Evolutionary conservation across 1,140 invertebrate genomes (phyloP), one percentile per base, ranked within the genome.

Genomic region (Eriocheir sinensis): DNA sequence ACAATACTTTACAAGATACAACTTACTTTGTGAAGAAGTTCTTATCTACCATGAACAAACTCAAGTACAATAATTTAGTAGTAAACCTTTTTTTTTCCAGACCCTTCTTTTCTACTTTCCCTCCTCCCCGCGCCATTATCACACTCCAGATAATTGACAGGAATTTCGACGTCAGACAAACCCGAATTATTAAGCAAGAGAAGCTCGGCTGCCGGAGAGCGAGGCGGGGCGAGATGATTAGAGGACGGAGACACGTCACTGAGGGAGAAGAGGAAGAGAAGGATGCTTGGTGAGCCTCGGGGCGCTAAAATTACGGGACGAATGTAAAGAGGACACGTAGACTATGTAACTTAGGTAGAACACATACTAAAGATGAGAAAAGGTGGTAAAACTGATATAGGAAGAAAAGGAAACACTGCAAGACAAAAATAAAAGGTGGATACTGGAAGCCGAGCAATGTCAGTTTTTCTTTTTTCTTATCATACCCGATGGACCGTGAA

Each of bases 101-200:
- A 12, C 38, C n/a, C 34, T 15, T 41, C 30, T 40, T 40, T 34
- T 30, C 44, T 40, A n/a, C 80, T 38, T 32, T 41, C 72, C 6
- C 2, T 15, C 30, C 60, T 81, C 41, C 32, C 12, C 8, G 1
- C 8, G 9, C 91, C 9, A 9, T 44, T 53, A 32, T 32, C 80
- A 72, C 48, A 72, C 89, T 36, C 89, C 48, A 38, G 30, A 30
- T 36, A 90, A 90, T 89, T 90, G 89, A 90, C 89, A 90, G 44
- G 38, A 90, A 72, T 90, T 90, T 90, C 89, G 72, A 53, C 89
- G 41, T 72, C 60, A 90, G 53, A 72, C 53, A 90, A 38, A 15
- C 44, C 53, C 48, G 48, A 90, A 38, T 90, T 90, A 90, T 90
- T 60, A 90, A 90, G 30, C 38, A 40, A 48, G 30, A 90, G 32